phyloP scores from a whole-genome alignment of 2,113 vertebrate species.

The Dipodomys ordii region DNA sequence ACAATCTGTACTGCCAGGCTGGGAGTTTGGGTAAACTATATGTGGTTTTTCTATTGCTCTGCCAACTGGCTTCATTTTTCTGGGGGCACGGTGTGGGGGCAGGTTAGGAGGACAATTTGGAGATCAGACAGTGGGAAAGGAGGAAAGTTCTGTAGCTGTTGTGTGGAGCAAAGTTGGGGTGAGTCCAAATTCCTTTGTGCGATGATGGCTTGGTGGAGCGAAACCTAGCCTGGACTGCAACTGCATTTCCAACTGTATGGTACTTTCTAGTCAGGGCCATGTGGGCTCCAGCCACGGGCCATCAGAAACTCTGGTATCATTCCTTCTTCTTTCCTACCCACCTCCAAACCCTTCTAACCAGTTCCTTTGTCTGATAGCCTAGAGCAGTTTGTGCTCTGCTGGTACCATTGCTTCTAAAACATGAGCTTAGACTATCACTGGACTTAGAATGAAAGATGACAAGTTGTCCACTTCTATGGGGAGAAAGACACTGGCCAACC shows the following conservation, averaged over 20 bases:
- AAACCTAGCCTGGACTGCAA: not conserved
- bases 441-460: not conserved
- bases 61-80: not conserved
- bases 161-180: not conserved
- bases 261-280: not conserved
- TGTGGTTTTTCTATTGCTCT: not conserved
- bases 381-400: not conserved
- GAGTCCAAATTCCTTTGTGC: not conserved
- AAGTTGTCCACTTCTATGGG: not conserved
- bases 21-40: not conserved
- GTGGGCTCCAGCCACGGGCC: not conserved
- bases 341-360: not conserved
- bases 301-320: not conserved
- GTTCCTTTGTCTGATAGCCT: not conserved
- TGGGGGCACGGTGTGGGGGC: not conserved
- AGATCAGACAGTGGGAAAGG: not conserved
- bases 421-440: accelerated
- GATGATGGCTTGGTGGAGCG: not conserved
- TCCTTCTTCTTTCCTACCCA: not conserved
- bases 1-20: no score
- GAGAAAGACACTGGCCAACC: not conserved
- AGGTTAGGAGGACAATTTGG: not conserved
- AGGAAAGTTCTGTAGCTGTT: not conserved
- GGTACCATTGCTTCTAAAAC: not conserved
- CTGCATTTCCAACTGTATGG: accelerated